Conservation (phyloP, 2,113 vertebrate genomes). For the Enhydra lutris region DNA sequence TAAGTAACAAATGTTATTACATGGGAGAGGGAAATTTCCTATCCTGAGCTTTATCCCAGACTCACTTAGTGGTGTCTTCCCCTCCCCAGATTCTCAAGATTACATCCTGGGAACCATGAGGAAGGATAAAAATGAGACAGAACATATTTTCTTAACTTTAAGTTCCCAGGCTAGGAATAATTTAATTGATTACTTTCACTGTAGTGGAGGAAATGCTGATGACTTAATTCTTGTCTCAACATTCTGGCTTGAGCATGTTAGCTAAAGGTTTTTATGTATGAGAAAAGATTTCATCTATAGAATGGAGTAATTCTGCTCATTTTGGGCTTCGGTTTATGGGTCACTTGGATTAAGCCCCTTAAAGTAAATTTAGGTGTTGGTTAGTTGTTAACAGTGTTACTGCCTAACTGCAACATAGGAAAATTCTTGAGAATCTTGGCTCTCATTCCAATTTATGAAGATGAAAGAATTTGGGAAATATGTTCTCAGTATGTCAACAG, state of each 20-base stretch:
- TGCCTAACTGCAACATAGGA: background rate
- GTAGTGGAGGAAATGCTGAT: background rate
- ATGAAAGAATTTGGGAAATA: background rate
- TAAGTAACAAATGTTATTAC: background rate
- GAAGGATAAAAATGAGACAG: background rate
- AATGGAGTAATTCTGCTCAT: background rate
- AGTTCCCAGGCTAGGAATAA: background rate
- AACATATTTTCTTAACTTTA: constrained; percentile 6
- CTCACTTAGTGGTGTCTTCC: background rate
- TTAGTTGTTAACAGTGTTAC: background rate
- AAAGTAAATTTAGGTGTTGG: background rate
- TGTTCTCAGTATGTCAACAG: background rate
- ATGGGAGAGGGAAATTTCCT: background rate
- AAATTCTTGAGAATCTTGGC: background rate
- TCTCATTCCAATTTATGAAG: background rate
- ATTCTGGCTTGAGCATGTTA: background rate
- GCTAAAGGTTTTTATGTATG: background rate
- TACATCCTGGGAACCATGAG: background rate
- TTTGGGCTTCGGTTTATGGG: background rate
- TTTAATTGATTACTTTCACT: background rate
- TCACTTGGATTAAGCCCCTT: background rate
- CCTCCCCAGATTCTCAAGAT: background rate
- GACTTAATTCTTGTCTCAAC: background rate
- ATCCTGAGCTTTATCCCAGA: background rate
- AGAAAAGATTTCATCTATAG: background rate